Conservation (phyloP, 2,888 invertebrate species). For the Vannuccia rotundouncinata region DNA sequence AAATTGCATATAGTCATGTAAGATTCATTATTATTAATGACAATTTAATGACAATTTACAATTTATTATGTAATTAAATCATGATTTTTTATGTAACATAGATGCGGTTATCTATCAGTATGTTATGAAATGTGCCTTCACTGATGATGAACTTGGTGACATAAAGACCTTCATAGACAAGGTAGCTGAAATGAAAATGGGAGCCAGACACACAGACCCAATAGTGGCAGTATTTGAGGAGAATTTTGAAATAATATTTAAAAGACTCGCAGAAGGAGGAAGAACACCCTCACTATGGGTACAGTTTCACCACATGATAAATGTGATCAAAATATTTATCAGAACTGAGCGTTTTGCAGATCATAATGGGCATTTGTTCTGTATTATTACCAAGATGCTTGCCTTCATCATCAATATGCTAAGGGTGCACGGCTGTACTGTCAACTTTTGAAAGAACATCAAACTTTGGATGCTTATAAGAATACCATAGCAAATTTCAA, state of each 20-base stretch:
- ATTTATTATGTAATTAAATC: no score
- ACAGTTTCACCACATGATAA: constrained; percentile 3
- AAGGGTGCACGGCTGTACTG: constrained; percentile 3
- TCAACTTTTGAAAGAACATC: not conserved
- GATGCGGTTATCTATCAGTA: not conserved
- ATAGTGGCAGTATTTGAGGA: not conserved
- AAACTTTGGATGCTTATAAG: constrained; percentile 4
- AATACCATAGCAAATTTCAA: not conserved
- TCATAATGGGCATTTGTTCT: not conserved
- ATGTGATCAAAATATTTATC: constrained; percentile 11
- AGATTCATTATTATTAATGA: no score
- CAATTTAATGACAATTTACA: no score
- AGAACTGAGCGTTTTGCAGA: constrained; percentile 17
- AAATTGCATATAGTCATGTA: no score
- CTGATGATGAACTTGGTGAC: not conserved
- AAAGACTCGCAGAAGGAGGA: not conserved
- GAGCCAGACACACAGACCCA: not conserved
- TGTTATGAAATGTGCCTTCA: not conserved
- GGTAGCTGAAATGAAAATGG: not conserved
- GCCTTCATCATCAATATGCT: not conserved
- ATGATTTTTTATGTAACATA: no score
- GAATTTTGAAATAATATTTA: not conserved
- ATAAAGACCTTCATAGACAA: not conserved
- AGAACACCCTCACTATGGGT: constrained; percentile 4
- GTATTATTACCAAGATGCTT: constrained; percentile 19